Base-by-base conservation (phyloP, 2,113 vertebrate species). In the Todiramphus saurophagus region DNA sequence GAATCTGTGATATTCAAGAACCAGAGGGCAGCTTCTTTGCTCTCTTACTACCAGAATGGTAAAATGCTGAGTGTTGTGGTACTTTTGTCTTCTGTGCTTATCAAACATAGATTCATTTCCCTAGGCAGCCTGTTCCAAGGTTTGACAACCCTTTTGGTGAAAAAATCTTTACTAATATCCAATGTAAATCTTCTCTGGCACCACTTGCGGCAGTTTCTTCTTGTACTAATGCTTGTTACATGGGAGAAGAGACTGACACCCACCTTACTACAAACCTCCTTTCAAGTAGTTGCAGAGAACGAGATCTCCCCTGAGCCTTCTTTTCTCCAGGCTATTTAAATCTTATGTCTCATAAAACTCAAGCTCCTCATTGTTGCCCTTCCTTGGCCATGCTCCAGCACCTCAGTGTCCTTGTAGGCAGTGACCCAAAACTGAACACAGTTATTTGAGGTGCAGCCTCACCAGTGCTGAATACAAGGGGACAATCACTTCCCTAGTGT, bases 361-460 rank as follows among this genome's bases (percentile, higher is more conserved):
- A 46, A 46, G 46, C 46, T 46, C 18, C 46, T 46, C 19, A 46
- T 46, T 10, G 19, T 19, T 46, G 46, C 46, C 46, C 46, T 46
- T 58, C 25, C 53, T 3, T 46, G 43, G 37, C 17, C 10, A 3
- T 0, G 0, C 10, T 64, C 28, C 44, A 76, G 50, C 17, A 53
- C 4, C 7, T 76, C 43, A 1, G 0, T 25, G 18, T 46, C 50
- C 2, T 18, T 35, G 12, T 11, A 46, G 24, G 11, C 46, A 46
- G 41, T 33, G 24, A 5, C 53, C 37, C 37, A 56, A 1, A 67
- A 9, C 2, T n/a, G 19, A 21, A 8, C 13, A 2, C 19, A 13
- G 6, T 1, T 1, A 25, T 21, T 39, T 0, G 0, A 39, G 28
- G 3, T 51, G 24, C 1, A 0, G 11, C 30, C 25, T 48, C n/a